A percentile compares a stretch with the other conserved stretches of the same genome.
These are phyloP conservation scores for Phrynocephalus guinanensis DNA, from an alignment of 2,797 vertebrate genomes.

Conservation along the genomic window DNA sequence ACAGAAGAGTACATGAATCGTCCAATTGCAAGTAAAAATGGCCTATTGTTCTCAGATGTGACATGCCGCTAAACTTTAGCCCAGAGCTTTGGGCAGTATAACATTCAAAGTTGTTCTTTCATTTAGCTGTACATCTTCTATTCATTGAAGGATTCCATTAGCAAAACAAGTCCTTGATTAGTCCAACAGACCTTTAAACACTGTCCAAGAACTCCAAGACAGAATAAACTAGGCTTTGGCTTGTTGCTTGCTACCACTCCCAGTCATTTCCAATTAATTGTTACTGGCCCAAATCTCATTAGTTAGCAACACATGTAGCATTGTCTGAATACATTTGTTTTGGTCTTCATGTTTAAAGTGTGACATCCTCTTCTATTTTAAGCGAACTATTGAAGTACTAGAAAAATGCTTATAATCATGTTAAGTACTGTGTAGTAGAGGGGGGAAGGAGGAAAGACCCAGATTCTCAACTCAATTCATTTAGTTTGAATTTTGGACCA, in stretches of 20 bases:
- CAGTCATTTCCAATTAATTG: conserved; percentile 31
- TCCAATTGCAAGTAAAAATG: conserved; percentile 32
- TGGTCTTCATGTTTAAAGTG: neutral
- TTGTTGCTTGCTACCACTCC: conserved; percentile 34
- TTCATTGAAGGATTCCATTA: conserved; percentile 61
- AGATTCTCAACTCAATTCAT: neutral
- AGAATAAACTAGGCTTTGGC: conserved; percentile 50
- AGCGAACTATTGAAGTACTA: neutral
- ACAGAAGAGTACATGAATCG: conserved; percentile 52
- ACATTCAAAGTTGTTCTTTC: conserved; percentile 33
- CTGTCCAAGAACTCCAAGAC: conserved; percentile 55
- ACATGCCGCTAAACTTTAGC: conserved; percentile 38
- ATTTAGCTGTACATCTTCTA: conserved; percentile 33
- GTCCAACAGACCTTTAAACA: conserved; percentile 54
- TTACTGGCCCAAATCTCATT: conserved; percentile 11
- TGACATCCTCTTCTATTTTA: neutral
- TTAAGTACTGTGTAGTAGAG: neutral
- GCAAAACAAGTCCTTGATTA: conserved; percentile 56
- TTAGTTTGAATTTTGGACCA: neutral
- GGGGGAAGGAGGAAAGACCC: too few species aligned
- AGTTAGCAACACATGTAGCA: neutral
- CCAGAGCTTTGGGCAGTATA: conserved; percentile 43
- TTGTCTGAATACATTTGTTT: neutral
- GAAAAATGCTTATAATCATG: neutral
- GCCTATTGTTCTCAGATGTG: conserved; percentile 42